These are phyloP conservation scores for Morone saxatilis DNA, from an alignment of 2,113 vertebrate genomes.

Conservation along the genomic window DNA sequence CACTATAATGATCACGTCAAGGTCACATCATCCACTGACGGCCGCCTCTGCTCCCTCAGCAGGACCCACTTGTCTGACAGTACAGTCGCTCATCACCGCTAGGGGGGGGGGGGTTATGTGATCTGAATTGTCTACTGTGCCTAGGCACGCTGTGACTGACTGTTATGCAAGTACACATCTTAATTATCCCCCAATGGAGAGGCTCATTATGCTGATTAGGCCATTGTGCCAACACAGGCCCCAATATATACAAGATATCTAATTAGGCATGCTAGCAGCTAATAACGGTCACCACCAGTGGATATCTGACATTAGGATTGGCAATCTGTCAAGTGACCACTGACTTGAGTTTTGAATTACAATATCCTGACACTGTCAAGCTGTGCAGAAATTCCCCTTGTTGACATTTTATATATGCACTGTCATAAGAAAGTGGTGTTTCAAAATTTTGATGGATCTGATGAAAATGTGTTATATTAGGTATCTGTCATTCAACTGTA, in stretches of 20 bases:
- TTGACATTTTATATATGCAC: constrained; percentile 22
- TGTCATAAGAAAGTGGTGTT: not conserved
- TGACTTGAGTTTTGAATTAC: constrained; percentile 50
- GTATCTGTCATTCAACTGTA: not conserved
- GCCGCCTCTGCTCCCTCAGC: constrained; percentile 24
- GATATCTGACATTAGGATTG: constrained; percentile 68
- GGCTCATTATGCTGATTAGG: constrained; percentile 80
- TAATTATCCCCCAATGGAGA: constrained; percentile 82
- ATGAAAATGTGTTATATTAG: not conserved
- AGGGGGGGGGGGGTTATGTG: constrained; percentile 34
- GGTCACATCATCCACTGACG: constrained; percentile 42
- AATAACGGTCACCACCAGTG: constrained; percentile 64
- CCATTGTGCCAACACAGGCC: constrained; percentile 72
- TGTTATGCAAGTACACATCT: constrained; percentile 75
- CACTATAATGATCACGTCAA: constrained; percentile 57
- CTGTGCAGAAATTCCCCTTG: constrained; percentile 29
- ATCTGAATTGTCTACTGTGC: constrained; percentile 64
- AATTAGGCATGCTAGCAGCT: constrained; percentile 78
- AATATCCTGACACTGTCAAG: constrained; percentile 48
- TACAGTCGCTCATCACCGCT: constrained; percentile 55
- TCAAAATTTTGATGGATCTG: not conserved
- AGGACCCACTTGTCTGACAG: constrained; percentile 40
- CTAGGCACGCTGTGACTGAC: constrained; percentile 59
- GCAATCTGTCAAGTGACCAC: constrained; percentile 68
- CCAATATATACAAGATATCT: constrained; percentile 73